Base-by-base conservation (phyloP, 1,140 invertebrate genomes). In the Aphis craccivora region DNA sequence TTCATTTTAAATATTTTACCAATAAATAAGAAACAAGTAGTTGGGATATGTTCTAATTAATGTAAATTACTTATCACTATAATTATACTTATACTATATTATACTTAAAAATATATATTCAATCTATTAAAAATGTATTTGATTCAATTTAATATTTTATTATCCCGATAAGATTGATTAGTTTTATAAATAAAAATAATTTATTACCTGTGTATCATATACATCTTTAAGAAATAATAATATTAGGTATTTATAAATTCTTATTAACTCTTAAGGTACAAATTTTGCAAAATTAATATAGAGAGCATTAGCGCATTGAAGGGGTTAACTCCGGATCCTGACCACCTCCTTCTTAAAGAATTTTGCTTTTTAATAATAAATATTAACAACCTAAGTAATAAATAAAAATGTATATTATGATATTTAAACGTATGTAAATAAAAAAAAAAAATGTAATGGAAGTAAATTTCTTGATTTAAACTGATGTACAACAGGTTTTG, bases 371-470 rank as follows among this genome's bases (percentile, higher is more conserved):
- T 76, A 76, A 76, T n/a, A 67, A 67, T 0, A 76, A n/a, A 30
- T 30, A 60, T 76, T 67, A n/a, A 5, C 14, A n/a, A n/a, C 0
- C 30, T 20, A 76, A n/a, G 14, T 18, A 76, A 76, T 76, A 18
- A n/a, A 76, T 76, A n/a, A 76, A 35, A 76, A 76, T 76, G n/a
- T 76, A 76, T 76, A 20, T 76, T n/a, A 76, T 76, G 60, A 76
- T 76, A 76, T 76, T n/a, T 76, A 76, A n/a, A 76, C 11, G 60
- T n/a, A n/a, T 67, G 2, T n/a, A 6, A 18, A n/a, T n/a, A n/a
- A 4, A 30, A 30, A 60, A 60, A 60, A 60, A 60, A 55, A 25
- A 7, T 60, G 25, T 2, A 60, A 60, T 60, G 11, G 9, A 30
- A 60, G 30, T 60, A 30, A 60, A n/a, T 67, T n/a, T 67, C 8